phyloP scores from a whole-genome alignment of 1,140 invertebrate species.

The Thalassaphorura encarpata region DNA sequence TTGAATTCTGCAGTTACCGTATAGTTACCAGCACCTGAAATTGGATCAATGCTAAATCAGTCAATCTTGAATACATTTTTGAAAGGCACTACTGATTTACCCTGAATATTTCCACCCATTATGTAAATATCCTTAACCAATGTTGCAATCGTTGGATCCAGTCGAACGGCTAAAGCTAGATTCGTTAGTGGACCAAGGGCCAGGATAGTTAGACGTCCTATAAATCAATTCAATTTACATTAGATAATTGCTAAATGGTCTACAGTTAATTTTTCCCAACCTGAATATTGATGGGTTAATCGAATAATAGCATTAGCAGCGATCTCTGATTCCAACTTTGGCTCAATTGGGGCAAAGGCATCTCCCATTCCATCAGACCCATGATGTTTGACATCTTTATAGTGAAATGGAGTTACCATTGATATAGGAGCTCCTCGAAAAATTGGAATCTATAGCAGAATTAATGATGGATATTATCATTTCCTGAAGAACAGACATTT shows the following conservation, averaged over 20 bases:
- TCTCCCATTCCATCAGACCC: slow-evolving; percentile 59
- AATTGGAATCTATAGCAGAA: slow-evolving; percentile 62
- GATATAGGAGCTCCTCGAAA: slow-evolving; percentile 47
- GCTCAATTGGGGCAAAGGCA: slow-evolving; percentile 31
- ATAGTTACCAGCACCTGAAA: slow-evolving; percentile 4
- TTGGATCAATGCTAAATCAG: too few relatives aligned
- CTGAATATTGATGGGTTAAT: slow-evolving; percentile 42
- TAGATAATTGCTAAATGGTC: too few relatives aligned
- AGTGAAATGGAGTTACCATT: slow-evolving; percentile 42
- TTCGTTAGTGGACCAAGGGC: slow-evolving; percentile 49
- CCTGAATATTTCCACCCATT: slow-evolving; percentile 46
- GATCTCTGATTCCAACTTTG: slow-evolving; percentile 34
- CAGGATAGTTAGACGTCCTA: slow-evolving; percentile 47
- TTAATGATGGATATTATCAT: too few relatives aligned
- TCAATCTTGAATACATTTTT: background rate
- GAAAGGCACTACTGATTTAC: slow-evolving; percentile 30
- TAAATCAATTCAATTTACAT: too few relatives aligned
- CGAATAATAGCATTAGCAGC: slow-evolving; percentile 43
- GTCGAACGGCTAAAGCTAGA: slow-evolving; percentile 43
- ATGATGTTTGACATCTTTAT: slow-evolving; percentile 38
- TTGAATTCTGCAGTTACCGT: slow-evolving; percentile 60
- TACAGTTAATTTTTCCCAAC: too few relatives aligned
- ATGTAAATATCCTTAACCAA: slow-evolving; percentile 42
- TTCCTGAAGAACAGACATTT: too few relatives aligned
- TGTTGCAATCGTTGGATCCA: slow-evolving; percentile 41